Evolutionary conservation across 2,113 vertebrate genomes (phyloP).

Genomic region (Rhinoptilus africanus): DNA sequence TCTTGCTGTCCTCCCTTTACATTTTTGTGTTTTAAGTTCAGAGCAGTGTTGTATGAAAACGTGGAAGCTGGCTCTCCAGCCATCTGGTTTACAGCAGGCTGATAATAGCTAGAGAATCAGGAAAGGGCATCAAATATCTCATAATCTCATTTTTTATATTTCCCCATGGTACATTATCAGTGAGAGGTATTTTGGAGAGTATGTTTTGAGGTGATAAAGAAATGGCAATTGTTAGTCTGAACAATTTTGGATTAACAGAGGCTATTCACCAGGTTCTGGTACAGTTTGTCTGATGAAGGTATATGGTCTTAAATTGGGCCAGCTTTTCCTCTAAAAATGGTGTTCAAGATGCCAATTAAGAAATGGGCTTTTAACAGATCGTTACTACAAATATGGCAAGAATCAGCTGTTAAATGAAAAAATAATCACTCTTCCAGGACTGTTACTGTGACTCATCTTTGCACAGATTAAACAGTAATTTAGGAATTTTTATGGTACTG

Average conservation of each 20-base stretch:
- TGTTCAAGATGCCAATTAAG: neutral
- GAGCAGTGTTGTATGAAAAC: neutral
- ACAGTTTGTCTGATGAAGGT: neutral
- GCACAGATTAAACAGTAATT: neutral
- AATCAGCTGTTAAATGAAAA: neutral
- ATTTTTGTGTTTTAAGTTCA: neutral
- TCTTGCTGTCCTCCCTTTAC: neutral
- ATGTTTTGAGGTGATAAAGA: neutral
- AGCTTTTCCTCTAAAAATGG: neutral
- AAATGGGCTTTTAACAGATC: neutral
- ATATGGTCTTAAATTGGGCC: neutral
- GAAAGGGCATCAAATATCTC: neutral
- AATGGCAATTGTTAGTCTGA: neutral
- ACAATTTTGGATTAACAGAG: neutral
- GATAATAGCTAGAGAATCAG: neutral
- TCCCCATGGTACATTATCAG: neutral
- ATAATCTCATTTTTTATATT: neutral
- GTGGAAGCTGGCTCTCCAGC: neutral
- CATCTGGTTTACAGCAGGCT: neutral
- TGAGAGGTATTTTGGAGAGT: neutral
- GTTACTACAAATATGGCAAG: neutral
- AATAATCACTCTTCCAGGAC: neutral
- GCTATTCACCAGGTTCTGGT: neutral
- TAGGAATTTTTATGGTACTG: neutral
- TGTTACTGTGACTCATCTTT: slow-evolving; percentile 8